A percentile compares a stretch with the other conserved stretches of the same genome.
Evolutionary conservation across 2,113 vertebrate species (phyloP).

Genomic region (Dryoscopus gambensis): DNA sequence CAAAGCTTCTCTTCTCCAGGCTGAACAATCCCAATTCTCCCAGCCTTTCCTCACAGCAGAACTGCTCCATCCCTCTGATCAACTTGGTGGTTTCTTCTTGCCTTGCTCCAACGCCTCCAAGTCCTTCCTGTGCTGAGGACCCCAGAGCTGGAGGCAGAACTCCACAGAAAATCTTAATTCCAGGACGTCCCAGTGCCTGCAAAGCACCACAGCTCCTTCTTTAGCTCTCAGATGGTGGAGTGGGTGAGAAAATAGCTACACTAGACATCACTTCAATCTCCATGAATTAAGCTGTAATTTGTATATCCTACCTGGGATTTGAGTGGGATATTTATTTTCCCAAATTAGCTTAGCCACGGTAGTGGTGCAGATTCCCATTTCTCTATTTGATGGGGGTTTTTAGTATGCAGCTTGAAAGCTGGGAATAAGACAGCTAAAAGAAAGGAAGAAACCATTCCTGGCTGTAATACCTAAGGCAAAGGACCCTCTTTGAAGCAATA

Average conservation of each 20-base stretch:
- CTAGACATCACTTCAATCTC: neutral
- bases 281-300: neutral
- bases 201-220: neutral
- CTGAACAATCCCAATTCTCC: neutral
- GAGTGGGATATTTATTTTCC: neutral
- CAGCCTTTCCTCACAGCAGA: neutral
- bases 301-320: neutral
- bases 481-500: neutral
- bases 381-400: neutral
- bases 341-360: neutral
- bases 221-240: neutral
- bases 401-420: neutral
- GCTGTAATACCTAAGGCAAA: neutral
- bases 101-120: neutral
- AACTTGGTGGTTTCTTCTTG: neutral
- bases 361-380: neutral
- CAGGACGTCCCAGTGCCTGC: neutral
- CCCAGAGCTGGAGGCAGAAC: neutral
- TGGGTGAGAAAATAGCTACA: neutral
- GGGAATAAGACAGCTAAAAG: neutral
- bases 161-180: neutral
- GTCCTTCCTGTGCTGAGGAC: neutral
- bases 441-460: neutral
- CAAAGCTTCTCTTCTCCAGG: neutral
- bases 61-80: neutral